A percentile compares a stretch with the other conserved stretches of the same genome.
Conservation (phyloP, 23 tunicate species). For the Pegea sp. region DNA sequence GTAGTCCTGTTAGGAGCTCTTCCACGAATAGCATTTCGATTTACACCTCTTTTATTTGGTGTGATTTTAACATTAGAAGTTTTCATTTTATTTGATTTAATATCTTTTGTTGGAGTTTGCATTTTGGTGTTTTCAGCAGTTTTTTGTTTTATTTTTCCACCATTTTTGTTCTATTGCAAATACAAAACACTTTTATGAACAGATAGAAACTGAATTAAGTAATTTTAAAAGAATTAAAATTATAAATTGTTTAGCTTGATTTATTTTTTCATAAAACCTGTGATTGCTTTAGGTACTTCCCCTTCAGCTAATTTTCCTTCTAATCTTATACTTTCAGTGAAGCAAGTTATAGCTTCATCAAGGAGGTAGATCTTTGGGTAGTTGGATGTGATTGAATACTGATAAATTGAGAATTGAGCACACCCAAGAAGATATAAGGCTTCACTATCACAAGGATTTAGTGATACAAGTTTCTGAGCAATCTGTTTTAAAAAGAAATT, state of each 20-base stretch:
- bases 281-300: conserved; percentile 14
- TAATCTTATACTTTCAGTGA: conserved; percentile 47
- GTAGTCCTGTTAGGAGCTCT: too few species aligned
- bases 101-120: too few species aligned
- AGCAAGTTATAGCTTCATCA: conserved; percentile 34
- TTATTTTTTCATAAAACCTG: conserved; percentile 5
- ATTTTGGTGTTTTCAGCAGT: conserved; percentile 10
- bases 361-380: conserved; percentile 6
- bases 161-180: conserved; percentile 48
- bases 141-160: conserved; percentile 45
- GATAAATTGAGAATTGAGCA: conserved; percentile 34
- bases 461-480: conserved; percentile 50
- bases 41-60: too few species aligned
- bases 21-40: too few species aligned
- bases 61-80: too few species aligned
- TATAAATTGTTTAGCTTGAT: not conserved
- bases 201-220: not conserved
- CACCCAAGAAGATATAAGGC: conserved; percentile 63
- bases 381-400: too few species aligned
- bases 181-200: not conserved
- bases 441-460: conserved; percentile 65
- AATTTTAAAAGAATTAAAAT: not conserved
- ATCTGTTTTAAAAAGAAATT: conserved; percentile 14
- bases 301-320: conserved; percentile 87
- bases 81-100: too few species aligned